A percentile compares a stretch with the other conserved stretches of the same genome.
These are phyloP conservation scores for Cantharis flavilabris DNA, from an alignment of 2,888 invertebrate genomes.

Conservation along the genomic window DNA sequence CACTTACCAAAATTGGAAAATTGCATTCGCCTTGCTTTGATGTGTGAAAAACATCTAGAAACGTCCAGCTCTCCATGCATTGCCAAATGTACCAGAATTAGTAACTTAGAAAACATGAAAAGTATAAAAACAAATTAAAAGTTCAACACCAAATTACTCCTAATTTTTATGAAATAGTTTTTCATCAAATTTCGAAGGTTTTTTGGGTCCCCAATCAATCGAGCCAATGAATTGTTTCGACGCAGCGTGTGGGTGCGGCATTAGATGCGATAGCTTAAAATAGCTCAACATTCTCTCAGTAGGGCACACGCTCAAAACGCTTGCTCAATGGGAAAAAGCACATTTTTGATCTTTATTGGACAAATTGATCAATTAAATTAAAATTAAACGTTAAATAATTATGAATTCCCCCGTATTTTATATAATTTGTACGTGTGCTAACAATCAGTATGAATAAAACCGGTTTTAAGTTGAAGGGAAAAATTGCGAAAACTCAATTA, in stretches of 20 bases:
- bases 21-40: too few relatives aligned
- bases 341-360: neutral
- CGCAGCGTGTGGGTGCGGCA: neutral
- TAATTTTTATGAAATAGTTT: too few relatives aligned
- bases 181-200: too few relatives aligned
- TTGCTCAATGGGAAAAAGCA: neutral
- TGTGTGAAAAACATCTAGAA: too few relatives aligned
- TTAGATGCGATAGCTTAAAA: neutral
- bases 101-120: too few relatives aligned
- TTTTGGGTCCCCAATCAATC: too few relatives aligned
- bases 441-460: neutral
- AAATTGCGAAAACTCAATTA: constrained; percentile 11
- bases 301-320: neutral
- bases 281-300: neutral
- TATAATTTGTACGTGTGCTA: neutral
- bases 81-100: too few relatives aligned
- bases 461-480: neutral
- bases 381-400: neutral
- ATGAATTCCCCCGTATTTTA: neutral
- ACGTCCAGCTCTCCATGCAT: too few relatives aligned
- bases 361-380: neutral
- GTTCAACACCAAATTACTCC: too few relatives aligned
- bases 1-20: too few relatives aligned
- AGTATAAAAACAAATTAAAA: too few relatives aligned
- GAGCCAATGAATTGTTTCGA: too few relatives aligned